These are phyloP conservation scores for Amphilophus citrinellus DNA, from an alignment of 2,113 vertebrate species.

Conservation along the genomic window DNA sequence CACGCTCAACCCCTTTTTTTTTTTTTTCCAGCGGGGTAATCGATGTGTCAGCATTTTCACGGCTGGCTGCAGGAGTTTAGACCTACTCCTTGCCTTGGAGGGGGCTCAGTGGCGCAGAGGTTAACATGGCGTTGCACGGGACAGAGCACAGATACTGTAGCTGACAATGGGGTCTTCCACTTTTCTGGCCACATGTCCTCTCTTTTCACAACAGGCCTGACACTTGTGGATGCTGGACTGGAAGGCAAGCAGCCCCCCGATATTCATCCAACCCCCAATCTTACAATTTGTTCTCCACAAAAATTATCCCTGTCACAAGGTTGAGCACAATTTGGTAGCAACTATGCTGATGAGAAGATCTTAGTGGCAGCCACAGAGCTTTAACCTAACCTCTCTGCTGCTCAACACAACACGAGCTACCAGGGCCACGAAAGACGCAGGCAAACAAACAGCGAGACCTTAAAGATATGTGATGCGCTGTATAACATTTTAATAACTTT, in stretches of 20 bases:
- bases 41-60: slow-evolving; percentile 79
- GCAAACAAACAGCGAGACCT: slow-evolving; percentile 49
- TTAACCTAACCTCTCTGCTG: slow-evolving; percentile 25
- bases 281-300: slow-evolving; percentile 13
- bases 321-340: slow-evolving; percentile 33
- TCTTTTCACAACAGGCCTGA: slow-evolving; percentile 39
- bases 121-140: slow-evolving; percentile 52
- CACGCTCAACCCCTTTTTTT: slow-evolving; percentile 19
- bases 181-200: slow-evolving; percentile 33
- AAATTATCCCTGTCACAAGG: slow-evolving; percentile 31
- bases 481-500: slow-evolving; percentile 66
- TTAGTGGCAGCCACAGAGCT: slow-evolving; percentile 46
- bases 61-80: slow-evolving; percentile 67
- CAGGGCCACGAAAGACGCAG: slow-evolving; percentile 24
- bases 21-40: slow-evolving; percentile 49
- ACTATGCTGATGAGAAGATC: slow-evolving; percentile 44
- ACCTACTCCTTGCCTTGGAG: slow-evolving; percentile 39
- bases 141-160: slow-evolving; percentile 18
- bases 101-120: slow-evolving; percentile 38
- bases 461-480: slow-evolving; percentile 56
- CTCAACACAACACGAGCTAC: slow-evolving; percentile 54
- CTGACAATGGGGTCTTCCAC: slow-evolving; percentile 35
- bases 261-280: neutral
- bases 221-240: slow-evolving; percentile 39
- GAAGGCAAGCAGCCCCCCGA: neutral